Evolutionary conservation across 2,797 vertebrate species (phyloP).

Genomic region (Varecia variegata): DNA sequence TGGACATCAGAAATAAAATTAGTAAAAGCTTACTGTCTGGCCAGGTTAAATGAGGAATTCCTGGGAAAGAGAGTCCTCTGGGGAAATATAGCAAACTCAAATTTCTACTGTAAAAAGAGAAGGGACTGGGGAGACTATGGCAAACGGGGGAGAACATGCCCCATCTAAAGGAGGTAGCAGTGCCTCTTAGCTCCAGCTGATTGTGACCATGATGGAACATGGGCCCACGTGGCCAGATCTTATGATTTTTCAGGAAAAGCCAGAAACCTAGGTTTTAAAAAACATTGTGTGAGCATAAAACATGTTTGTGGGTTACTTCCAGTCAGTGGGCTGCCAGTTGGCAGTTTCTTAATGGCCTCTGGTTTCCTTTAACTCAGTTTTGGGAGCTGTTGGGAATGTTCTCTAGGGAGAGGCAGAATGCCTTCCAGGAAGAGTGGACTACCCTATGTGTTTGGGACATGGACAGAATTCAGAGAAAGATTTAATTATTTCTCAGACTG

Average conservation of each 20-base stretch:
- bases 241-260: background rate
- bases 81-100: background rate
- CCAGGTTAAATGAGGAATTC: background rate
- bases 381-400: too few relatives aligned
- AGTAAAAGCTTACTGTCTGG: background rate
- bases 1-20: background rate
- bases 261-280: background rate
- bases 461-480: background rate
- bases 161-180: background rate
- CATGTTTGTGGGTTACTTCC: background rate
- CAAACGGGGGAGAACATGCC: background rate
- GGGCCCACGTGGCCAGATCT: background rate
- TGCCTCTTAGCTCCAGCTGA: background rate
- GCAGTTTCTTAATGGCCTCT: background rate
- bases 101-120: background rate
- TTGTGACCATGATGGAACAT: background rate
- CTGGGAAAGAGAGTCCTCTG: background rate
- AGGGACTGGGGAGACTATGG: background rate
- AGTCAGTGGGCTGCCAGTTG: background rate
- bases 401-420: background rate
- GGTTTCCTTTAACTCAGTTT: background rate
- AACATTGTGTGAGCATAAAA: background rate
- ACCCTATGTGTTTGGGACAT: background rate
- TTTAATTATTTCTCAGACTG: background rate
- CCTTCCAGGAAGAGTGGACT: background rate